phyloP scores from a whole-genome alignment of 53 echinoderm and acorn worm genomes.

The Glandiceps talaboti region DNA sequence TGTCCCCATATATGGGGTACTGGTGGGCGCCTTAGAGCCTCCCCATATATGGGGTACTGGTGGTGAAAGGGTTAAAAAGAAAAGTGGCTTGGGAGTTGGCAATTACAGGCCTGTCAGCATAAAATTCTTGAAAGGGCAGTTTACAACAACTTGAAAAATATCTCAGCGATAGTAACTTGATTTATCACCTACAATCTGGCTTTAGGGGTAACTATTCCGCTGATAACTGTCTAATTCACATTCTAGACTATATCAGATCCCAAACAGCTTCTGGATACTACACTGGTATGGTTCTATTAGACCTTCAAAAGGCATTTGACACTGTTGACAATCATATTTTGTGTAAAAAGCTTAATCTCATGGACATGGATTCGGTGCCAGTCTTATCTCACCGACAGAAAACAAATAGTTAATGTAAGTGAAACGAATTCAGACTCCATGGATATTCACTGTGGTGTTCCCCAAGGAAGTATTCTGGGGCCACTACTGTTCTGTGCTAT shows the following conservation, averaged over 20 bases:
- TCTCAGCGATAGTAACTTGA: not conserved
- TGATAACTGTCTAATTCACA: constrained; percentile 29
- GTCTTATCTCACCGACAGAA: constrained; percentile 31
- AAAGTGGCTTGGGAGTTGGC: too few relatives aligned
- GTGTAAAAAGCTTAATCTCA: constrained; percentile 26
- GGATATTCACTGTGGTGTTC: constrained; percentile 25
- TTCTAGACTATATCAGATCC: constrained; percentile 24
- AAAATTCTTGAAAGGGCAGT: not conserved
- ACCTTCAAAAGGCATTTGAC: constrained; percentile 40
- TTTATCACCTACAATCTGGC: constrained; percentile 17
- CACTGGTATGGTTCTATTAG: constrained; percentile 33
- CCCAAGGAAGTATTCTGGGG: constrained; percentile 37
- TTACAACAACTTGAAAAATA: not conserved
- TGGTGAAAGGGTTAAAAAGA: too few relatives aligned
- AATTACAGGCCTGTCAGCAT: too few relatives aligned
- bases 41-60: too few relatives aligned
- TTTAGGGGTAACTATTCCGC: constrained; percentile 27
- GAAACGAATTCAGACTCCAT: constrained; percentile 13
- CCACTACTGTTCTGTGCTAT: constrained; percentile 28
- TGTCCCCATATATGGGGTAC: too few relatives aligned
- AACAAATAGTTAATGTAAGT: constrained; percentile 30
- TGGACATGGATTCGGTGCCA: constrained; percentile 23
- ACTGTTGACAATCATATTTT: constrained; percentile 31
- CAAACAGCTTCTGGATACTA: constrained; percentile 22
- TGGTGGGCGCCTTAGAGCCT: too few relatives aligned